These are phyloP conservation scores for Bubo bubo DNA, from an alignment of 2,113 vertebrate genomes.

Conservation along the genomic window DNA sequence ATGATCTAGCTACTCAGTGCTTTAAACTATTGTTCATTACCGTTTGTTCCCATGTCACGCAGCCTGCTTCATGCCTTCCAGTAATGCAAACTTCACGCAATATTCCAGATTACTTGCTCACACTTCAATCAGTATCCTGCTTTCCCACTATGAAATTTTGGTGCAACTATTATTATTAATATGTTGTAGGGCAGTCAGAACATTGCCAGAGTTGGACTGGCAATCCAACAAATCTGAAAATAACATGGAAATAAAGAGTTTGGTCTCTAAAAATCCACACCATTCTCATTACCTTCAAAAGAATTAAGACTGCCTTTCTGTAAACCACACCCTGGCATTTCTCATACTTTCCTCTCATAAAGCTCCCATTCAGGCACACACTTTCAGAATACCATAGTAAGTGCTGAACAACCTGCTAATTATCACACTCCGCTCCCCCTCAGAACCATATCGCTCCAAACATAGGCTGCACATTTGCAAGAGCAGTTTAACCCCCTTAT, in stretches of 20 bases:
- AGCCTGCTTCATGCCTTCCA: neutral
- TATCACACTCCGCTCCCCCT: neutral
- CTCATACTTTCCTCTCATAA: neutral
- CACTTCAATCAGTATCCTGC: neutral
- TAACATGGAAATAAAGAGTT: neutral
- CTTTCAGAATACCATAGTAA: neutral
- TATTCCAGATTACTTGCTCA: neutral
- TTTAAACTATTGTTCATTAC: neutral
- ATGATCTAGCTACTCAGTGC: neutral
- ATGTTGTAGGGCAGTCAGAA: neutral
- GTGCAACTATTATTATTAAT: neutral
- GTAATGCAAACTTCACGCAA: neutral
- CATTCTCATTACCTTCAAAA: neutral
- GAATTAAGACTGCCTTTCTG: neutral
- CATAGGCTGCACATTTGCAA: neutral
- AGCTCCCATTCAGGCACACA: neutral
- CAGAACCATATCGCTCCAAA: neutral
- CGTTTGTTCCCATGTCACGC: neutral
- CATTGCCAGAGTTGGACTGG: neutral
- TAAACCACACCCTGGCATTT: neutral
- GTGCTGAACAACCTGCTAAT: neutral
- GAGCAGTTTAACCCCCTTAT: neutral
- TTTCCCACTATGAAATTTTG: neutral
- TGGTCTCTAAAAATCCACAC: neutral
- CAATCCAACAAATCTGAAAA: neutral